Evolutionary conservation across 2,113 vertebrate genomes (phyloP).

Genomic region (Indicator indicator): DNA sequence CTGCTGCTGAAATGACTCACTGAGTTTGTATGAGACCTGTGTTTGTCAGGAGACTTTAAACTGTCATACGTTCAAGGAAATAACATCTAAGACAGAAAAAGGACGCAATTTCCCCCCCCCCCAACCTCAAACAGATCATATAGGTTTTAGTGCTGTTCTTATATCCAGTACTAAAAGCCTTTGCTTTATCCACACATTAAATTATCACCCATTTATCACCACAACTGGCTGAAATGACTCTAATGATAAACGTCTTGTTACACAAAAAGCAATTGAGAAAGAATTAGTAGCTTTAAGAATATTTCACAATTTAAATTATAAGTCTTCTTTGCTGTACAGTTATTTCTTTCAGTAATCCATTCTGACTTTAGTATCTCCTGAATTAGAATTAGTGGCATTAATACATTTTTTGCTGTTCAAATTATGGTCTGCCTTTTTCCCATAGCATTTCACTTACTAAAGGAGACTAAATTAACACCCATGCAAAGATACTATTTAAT

Average conservation of each 20-base stretch:
- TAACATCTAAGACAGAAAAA: background rate
- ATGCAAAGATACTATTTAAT: background rate
- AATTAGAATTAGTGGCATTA: constrained; percentile 12
- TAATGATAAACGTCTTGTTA: constrained; percentile 7
- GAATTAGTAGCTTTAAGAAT: background rate
- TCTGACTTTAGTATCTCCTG: constrained; percentile 15
- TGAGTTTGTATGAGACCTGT: background rate
- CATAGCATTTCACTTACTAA: constrained; percentile 7
- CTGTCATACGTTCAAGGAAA: background rate
- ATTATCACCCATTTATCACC: background rate
- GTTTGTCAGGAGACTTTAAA: background rate
- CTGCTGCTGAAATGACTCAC: background rate
- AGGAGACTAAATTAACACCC: background rate
- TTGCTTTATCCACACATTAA: background rate
- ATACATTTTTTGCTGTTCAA: constrained; percentile 12
- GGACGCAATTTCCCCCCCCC: background rate
- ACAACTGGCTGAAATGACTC: background rate
- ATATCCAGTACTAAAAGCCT: background rate
- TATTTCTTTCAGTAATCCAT: constrained; percentile 28
- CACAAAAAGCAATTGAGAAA: background rate
- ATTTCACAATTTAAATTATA: constrained; percentile 14
- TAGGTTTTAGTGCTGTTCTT: background rate
- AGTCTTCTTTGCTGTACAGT: background rate
- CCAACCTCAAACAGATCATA: background rate
- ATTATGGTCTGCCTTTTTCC: constrained; percentile 10